Evolutionary conservation across 1,140 invertebrate species (phyloP).

Genomic region (Papilio helenus): DNA sequence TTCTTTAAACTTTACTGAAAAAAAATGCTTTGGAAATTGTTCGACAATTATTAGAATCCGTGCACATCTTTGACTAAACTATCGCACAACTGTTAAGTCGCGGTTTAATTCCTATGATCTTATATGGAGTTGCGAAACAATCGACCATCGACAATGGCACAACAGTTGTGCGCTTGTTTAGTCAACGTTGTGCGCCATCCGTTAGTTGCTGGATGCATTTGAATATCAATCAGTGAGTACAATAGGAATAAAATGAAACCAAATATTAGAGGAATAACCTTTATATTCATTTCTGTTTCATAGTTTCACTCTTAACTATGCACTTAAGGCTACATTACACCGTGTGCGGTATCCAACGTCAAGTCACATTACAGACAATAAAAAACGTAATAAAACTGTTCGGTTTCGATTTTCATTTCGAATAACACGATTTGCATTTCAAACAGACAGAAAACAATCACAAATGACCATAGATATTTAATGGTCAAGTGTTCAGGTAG

Average conservation of each 20-base stretch:
- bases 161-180: too few species aligned
- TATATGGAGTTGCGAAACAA: too few species aligned
- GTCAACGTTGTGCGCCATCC: too few species aligned
- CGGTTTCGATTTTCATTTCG: constrained; percentile 19
- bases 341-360: constrained; percentile 53
- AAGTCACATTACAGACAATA: constrained; percentile 47
- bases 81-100: too few species aligned
- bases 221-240: not conserved
- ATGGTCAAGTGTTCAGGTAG: constrained; percentile 41
- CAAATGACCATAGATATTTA: constrained; percentile 16
- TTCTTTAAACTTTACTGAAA: too few species aligned
- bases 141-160: too few species aligned
- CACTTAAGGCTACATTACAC: constrained; percentile 68
- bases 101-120: too few species aligned
- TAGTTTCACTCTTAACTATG: constrained; percentile 75
- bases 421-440: constrained; percentile 17
- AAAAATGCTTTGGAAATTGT: too few species aligned
- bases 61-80: too few species aligned
- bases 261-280: constrained; percentile 76
- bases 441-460: constrained; percentile 41
- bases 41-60: too few species aligned
- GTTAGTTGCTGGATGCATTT: too few species aligned
- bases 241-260: constrained; percentile 57
- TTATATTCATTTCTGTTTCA: constrained; percentile 79
- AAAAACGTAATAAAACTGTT: constrained; percentile 48